These are phyloP conservation scores for Lanius collurio DNA, from an alignment of 2,113 vertebrate genomes.

Conservation along the genomic window DNA sequence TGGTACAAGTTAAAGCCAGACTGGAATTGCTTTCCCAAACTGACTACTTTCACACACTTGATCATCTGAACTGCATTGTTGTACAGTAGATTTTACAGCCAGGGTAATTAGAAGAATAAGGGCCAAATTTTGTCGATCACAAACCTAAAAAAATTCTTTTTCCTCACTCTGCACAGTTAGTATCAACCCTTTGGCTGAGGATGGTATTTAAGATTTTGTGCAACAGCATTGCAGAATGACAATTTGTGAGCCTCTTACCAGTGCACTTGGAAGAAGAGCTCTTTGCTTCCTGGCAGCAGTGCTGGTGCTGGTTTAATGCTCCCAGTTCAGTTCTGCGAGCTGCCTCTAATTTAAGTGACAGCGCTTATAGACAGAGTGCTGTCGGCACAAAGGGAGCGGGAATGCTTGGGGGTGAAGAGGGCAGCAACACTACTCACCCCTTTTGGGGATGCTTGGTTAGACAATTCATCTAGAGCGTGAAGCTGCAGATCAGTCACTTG, in stretches of 20 bases:
- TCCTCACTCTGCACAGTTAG: background rate
- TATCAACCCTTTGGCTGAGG: background rate
- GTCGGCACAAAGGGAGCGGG: background rate
- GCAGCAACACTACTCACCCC: background rate
- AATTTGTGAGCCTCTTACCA: background rate
- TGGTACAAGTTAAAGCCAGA: background rate
- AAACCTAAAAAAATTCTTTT: background rate
- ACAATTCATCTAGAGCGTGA: background rate
- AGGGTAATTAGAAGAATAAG: background rate
- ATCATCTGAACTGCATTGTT: background rate
- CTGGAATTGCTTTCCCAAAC: background rate
- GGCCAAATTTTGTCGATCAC: background rate
- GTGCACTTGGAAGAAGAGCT: background rate
- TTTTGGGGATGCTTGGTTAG: background rate
- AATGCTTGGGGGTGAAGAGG: background rate
- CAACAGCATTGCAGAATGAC: accelerated
- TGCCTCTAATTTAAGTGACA: constrained; percentile 20
- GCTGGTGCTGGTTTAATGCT: background rate
- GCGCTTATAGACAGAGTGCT: accelerated
- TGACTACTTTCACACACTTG: background rate
- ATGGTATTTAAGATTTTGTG: background rate
- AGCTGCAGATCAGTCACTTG: background rate
- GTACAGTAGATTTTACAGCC: background rate
- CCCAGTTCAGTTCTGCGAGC: background rate
- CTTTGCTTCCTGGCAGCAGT: background rate